Evolutionary conservation across 2,888 invertebrate genomes (phyloP), one percentile per base, ranked within the genome.

Genomic region (Odontothrips loti): DNA sequence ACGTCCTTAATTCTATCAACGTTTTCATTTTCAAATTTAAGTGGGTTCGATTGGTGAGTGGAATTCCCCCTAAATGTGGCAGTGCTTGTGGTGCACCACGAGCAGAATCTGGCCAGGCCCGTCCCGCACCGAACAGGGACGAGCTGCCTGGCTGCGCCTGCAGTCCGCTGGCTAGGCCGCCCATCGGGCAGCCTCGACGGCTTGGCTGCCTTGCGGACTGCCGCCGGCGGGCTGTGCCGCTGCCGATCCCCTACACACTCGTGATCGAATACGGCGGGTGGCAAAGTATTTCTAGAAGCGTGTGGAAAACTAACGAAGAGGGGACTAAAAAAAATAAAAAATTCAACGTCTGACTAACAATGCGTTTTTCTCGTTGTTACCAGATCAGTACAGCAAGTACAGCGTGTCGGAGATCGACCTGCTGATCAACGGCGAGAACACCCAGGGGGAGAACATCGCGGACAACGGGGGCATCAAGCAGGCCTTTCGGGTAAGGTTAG

Each of bases 401-500:
- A 90, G 92, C 0, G 92, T 97, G 3, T 91, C 93, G 0, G 95
- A 95, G 86, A 93, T 96, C 80, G 92, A 92, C 83, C 91, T 94
- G 87, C 90, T 91, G 43, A 89, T 95, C 11, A 93, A 95, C 85
- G 95, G 95, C 0, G 89, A 92, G 81, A 93, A 92, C 85, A 97
- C 97, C 0, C 93, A 94, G 88, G 95, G 95, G 1, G 98, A 98
- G 88, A 98, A 98, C 86, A 98, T 98, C 85, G 98, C 98, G 0
- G 98, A 98, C 86, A 98, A 98, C 86, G 98, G 98, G 0, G 98
- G 98, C 0, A 91, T 98, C 81, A 96, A 97, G 85, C 96, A 97
- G 87, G 95, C 97, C 0, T 98, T 94, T 84, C 87, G 88, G 85
- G 89, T 88, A 84, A 85, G 83, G 17, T 20, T 6, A 17, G 4